phyloP scores from a whole-genome alignment of 2,888 invertebrate genomes.

The Pollenia amentaria region DNA sequence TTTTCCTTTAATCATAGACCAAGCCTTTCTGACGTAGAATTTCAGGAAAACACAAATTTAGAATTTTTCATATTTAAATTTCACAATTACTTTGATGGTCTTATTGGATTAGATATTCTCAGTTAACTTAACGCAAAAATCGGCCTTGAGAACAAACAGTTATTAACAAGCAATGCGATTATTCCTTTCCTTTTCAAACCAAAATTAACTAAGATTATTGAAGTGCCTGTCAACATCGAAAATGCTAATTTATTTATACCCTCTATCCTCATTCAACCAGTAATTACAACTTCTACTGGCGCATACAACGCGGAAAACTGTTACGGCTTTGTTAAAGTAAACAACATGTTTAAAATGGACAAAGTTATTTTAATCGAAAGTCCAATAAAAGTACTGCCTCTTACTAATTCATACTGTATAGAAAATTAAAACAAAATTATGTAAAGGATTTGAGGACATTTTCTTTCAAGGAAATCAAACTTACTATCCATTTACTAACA shows the following conservation, averaged over 20 bases:
- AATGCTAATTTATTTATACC: background rate
- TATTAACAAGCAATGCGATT: background rate
- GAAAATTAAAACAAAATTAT: too few relatives aligned
- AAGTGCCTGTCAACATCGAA: background rate
- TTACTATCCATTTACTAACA: too few relatives aligned
- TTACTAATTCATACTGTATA: background rate
- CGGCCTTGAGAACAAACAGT: background rate
- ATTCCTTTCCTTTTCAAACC: constrained; percentile 41
- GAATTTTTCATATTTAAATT: constrained; percentile 21
- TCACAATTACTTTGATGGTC: too few relatives aligned
- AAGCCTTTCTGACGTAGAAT: constrained; percentile 38
- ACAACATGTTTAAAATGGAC: constrained; percentile 35
- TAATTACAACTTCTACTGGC: constrained; percentile 36
- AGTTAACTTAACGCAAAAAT: background rate
- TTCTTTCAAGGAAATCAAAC: too few relatives aligned
- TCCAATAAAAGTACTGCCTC: constrained; percentile 48
- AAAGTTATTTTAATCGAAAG: constrained; percentile 54
- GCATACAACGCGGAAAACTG: constrained; percentile 59
- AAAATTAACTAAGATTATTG: constrained; percentile 30
- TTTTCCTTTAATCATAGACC: too few relatives aligned
- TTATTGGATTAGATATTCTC: background rate
- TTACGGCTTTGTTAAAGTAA: constrained; percentile 58
- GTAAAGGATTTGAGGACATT: too few relatives aligned
- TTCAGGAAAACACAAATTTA: constrained; percentile 12
- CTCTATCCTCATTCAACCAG: background rate